These are phyloP conservation scores for Arrhopalites spinosus DNA, from an alignment of 2,888 invertebrate species.

Conservation along the genomic window DNA sequence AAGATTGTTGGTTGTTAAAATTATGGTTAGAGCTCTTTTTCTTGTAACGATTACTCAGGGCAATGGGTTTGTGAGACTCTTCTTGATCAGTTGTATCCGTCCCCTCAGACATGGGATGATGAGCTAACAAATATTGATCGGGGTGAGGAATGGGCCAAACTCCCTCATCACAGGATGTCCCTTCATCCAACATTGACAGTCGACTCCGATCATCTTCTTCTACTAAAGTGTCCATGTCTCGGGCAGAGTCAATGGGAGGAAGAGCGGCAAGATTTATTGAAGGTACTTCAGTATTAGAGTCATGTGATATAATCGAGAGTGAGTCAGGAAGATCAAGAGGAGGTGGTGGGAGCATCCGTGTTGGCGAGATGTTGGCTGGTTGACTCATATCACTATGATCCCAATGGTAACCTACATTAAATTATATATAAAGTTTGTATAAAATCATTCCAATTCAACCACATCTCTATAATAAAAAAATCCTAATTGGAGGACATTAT, in stretches of 20 bases:
- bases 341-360: slow-evolving; percentile 50
- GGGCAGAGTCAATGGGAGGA: slow-evolving; percentile 48
- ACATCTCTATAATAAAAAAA: neutral
- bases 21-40: slow-evolving; percentile 40
- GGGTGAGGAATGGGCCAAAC: slow-evolving; percentile 55
- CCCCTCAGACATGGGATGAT: slow-evolving; percentile 41
- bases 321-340: slow-evolving; percentile 55
- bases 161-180: slow-evolving; percentile 47
- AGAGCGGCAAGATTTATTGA: slow-evolving; percentile 53
- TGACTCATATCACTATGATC: slow-evolving; percentile 52
- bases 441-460: neutral
- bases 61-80: slow-evolving; percentile 45
- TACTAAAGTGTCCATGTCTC: slow-evolving; percentile 51
- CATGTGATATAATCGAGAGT: slow-evolving; percentile 47
- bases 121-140: slow-evolving; percentile 52
- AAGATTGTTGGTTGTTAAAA: slow-evolving; percentile 24
- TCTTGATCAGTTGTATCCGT: slow-evolving; percentile 44
- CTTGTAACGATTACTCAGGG: slow-evolving; percentile 49
- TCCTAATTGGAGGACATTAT: neutral
- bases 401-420: slow-evolving; percentile 53
- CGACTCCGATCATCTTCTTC: slow-evolving; percentile 46
- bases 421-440: neutral
- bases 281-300: slow-evolving; percentile 48
- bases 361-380: slow-evolving; percentile 55
- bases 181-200: slow-evolving; percentile 42